phyloP scores from a whole-genome alignment of 2,888 invertebrate species.

The Creontiades dilutus region DNA sequence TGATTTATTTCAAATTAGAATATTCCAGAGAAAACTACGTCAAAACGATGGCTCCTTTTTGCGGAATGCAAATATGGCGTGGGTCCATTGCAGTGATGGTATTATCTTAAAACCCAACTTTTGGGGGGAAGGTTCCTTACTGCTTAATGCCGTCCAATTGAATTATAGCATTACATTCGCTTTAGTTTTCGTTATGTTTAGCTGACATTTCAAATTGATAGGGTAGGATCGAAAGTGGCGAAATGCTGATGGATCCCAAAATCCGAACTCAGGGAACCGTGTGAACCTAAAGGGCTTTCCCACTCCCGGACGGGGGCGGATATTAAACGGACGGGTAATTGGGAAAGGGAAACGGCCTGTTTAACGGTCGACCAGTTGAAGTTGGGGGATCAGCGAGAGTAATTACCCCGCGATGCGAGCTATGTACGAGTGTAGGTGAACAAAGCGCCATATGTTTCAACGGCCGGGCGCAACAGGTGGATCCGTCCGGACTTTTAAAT shows the following conservation, averaged over 20 bases:
- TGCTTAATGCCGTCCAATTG: too few relatives aligned
- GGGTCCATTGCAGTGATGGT: too few relatives aligned
- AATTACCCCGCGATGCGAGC: conserved; percentile 38
- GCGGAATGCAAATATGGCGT: too few relatives aligned
- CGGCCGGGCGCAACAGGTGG: conserved; percentile 59
- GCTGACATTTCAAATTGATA: too few relatives aligned
- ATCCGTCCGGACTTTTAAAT: conserved; percentile 65
- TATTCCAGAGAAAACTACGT: too few relatives aligned
- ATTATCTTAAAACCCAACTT: too few relatives aligned
- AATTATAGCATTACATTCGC: too few relatives aligned
- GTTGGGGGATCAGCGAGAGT: conserved; percentile 55
- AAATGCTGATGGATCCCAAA: not conserved
- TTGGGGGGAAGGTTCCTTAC: too few relatives aligned
- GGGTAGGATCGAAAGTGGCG: too few relatives aligned
- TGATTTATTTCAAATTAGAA: too few relatives aligned
- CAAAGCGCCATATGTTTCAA: conserved; percentile 57
- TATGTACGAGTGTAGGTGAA: conserved; percentile 53
- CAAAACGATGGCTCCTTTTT: too few relatives aligned
- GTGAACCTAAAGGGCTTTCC: conserved; percentile 3
- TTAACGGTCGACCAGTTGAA: conserved; percentile 66
- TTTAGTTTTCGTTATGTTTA: too few relatives aligned
- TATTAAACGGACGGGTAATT: conserved; percentile 47
- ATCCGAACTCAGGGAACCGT: not conserved
- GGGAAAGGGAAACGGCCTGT: conserved; percentile 32
- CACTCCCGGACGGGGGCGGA: conserved; percentile 22